A percentile compares a stretch with the other conserved stretches of the same genome.
Evolutionary conservation across 2,113 vertebrate species (phyloP).

Genomic region (Barbus barbus): DNA sequence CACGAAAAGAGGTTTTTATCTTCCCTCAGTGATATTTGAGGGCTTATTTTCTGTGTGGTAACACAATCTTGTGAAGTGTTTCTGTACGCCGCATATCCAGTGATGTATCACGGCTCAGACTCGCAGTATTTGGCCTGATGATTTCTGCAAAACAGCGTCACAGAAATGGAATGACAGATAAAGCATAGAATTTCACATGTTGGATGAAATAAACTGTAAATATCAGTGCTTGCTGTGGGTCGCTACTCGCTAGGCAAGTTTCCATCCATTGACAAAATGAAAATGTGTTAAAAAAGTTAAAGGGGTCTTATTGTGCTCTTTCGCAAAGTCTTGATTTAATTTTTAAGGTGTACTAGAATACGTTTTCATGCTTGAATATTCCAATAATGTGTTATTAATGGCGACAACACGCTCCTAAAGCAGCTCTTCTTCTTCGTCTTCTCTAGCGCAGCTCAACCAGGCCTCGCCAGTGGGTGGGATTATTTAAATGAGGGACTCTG

Average conservation of each 20-base stretch:
- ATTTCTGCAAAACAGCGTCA: not conserved
- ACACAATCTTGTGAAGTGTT: too few species aligned
- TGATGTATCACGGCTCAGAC: not conserved
- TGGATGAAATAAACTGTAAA: not conserved
- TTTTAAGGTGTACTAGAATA: too few species aligned
- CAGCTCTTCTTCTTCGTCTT: too few species aligned
- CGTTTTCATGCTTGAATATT: too few species aligned
- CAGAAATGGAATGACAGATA: not conserved
- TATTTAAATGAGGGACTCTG: too few species aligned
- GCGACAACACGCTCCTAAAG: too few species aligned
- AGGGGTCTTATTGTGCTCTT: not conserved
- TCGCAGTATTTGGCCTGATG: not conserved
- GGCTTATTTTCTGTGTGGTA: conserved; percentile 23
- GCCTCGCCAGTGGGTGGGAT: too few species aligned
- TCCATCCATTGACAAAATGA: not conserved
- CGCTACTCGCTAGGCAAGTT: too few species aligned
- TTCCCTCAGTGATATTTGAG: conserved; percentile 33
- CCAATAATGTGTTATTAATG: too few species aligned
- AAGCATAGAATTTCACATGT: not conserved
- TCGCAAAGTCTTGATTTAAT: too few species aligned
- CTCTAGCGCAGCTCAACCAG: too few species aligned
- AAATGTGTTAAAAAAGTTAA: not conserved
- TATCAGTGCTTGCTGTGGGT: not conserved
- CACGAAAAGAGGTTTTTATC: conserved; percentile 17
- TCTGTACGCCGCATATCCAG: not conserved